These are phyloP conservation scores for Drosophila sechellia DNA, from an alignment of 1,140 invertebrate genomes.

Conservation along the genomic window DNA sequence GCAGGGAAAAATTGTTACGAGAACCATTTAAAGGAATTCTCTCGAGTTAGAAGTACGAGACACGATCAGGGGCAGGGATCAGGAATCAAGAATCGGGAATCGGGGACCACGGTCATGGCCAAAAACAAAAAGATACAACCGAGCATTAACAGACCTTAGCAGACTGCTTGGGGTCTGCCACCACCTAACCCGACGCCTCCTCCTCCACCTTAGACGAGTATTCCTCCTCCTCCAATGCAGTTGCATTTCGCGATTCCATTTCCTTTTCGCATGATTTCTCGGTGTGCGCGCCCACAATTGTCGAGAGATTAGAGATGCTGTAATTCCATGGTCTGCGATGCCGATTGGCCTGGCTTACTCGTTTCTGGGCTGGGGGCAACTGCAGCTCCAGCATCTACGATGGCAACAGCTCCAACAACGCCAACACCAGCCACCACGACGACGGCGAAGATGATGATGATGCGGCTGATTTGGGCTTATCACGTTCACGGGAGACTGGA, in stretches of 20 bases:
- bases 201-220: not conserved
- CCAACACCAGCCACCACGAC: slow-evolving; percentile 47
- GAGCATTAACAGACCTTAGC: slow-evolving; percentile 63
- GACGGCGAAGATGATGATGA: slow-evolving; percentile 63
- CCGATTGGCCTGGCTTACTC: slow-evolving; percentile 47
- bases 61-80: slow-evolving; percentile 54
- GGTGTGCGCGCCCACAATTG: slow-evolving; percentile 77
- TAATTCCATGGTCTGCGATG: slow-evolving; percentile 68
- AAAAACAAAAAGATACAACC: slow-evolving; percentile 43
- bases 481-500: slow-evolving; percentile 74
- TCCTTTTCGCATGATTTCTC: slow-evolving; percentile 76
- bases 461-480: slow-evolving; percentile 77
- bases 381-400: slow-evolving; percentile 22
- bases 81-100: slow-evolving; percentile 31
- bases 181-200: slow-evolving; percentile 7
- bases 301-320: slow-evolving; percentile 82
- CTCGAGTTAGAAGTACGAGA: slow-evolving; percentile 69
- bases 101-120: slow-evolving; percentile 57
- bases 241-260: slow-evolving; percentile 76
- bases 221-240: slow-evolving; percentile 31
- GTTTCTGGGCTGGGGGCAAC: slow-evolving; percentile 16
- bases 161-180: slow-evolving; percentile 81
- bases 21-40: slow-evolving; percentile 82
- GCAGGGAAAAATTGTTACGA: slow-evolving; percentile 62
- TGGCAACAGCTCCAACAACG: slow-evolving; percentile 49